Conservation (phyloP, 2,888 invertebrate genomes). For the Zygogramma bicolorata region DNA sequence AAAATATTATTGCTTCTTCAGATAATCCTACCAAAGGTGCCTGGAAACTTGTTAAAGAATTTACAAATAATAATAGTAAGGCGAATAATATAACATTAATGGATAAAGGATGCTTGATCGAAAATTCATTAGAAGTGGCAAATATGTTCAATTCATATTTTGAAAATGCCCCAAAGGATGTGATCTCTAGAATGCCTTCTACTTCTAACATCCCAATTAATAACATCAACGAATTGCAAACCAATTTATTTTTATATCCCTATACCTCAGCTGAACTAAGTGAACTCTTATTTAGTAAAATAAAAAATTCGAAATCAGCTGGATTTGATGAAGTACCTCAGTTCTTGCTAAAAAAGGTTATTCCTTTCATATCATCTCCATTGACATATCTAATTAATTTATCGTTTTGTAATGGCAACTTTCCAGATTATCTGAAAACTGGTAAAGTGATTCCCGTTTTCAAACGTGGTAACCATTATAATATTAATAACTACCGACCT, state of each 20-base stretch:
- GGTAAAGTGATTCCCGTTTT: neutral
- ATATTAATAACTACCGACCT: neutral
- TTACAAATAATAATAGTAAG: neutral
- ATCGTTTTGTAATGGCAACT: too few species aligned
- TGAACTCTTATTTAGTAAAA: too few species aligned
- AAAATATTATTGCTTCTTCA: neutral
- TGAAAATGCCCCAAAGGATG: neutral
- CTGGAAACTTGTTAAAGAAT: neutral
- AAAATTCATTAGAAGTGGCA: neutral
- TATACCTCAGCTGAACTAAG: too few species aligned
- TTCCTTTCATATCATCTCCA: neutral
- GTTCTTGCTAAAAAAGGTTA: neutral
- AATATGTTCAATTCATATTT: neutral
- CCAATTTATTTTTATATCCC: too few species aligned
- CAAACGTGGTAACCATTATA: neutral
- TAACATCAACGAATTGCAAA: neutral
- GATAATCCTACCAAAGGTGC: neutral
- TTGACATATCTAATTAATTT: too few species aligned
- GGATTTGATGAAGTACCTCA: neutral
- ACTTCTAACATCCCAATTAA: neutral
- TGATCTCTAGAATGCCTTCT: neutral
- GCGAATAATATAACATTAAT: neutral
- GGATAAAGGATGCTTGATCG: neutral
- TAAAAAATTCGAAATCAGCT: too few species aligned
- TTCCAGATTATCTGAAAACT: too few species aligned